Base-by-base conservation (phyloP, 2,888 invertebrate genomes). In the Hemaris fuciformis region DNA sequence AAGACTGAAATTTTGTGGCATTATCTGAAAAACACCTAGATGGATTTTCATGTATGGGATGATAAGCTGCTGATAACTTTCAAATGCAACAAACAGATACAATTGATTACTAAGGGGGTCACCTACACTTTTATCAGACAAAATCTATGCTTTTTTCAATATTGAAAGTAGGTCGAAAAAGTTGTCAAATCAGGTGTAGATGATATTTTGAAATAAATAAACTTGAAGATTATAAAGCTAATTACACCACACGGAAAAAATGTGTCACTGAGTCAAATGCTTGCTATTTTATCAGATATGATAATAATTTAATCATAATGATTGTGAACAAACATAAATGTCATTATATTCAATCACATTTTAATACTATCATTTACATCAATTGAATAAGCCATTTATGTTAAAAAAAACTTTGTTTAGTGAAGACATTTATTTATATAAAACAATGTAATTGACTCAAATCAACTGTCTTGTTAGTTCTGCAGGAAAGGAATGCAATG, bases 261-360 rank as follows among this genome's bases (percentile, higher is more conserved):
- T 53, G 18, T 53, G 53, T 53, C 53, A 23, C 20, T 23, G 31
- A 58, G 25, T 62, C 42, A 62, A 59, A 45, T 20, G n/a, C 53
- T 57, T 20, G n/a, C 42, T 15, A 56, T 13, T 23, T 42, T 42
- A 43, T 62, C 43, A 41, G 15, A 0, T 7, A n/a, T 13, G 46
- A 46, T 53, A 31, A 53, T 10, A 53, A 53, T 10, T 53, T 38
- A n/a, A 53, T 53, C 31, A 31, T 31, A 31, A 46, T 23, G 23
- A 53, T 15, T 31, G 18, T 27, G 10, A 7, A 27, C 15, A 53
- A 31, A 53, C 7, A 18, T 15, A 6, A 15, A 18, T 27, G 18
- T 38, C 38, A 38, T 38, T 38, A 38, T 5, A 4, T n/a, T 38
- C 38, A n/a, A n/a, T n/a, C n/a, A 13, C n/a, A 38, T 38, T 3